A percentile compares a stretch with the other conserved stretches of the same genome.
These are phyloP conservation scores for Triplophysa tibetana DNA, from an alignment of 2,113 vertebrate species.

Conservation along the genomic window DNA sequence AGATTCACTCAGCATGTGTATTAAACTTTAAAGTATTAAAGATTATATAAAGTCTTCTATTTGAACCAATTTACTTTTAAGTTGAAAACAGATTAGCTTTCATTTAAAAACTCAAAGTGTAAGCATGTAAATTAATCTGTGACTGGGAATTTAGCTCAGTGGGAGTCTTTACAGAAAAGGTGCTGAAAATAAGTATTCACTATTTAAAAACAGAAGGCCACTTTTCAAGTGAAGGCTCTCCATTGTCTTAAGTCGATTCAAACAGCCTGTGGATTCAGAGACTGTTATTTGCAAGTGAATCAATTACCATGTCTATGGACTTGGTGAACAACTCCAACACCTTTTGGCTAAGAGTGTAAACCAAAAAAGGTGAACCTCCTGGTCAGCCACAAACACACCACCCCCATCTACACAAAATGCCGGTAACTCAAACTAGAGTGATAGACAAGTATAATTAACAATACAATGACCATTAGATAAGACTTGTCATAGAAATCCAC, in stretches of 20 bases:
- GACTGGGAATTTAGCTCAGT: constrained; percentile 6
- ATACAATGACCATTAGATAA: no score
- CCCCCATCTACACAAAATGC: neutral
- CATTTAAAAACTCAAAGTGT: constrained; percentile 20
- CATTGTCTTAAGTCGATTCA: constrained; percentile 51
- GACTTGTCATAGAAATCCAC: no score
- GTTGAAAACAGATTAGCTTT: constrained; percentile 2
- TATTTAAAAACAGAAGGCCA: constrained; percentile 21
- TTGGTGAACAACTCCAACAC: constrained; percentile 59
- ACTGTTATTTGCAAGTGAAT: constrained; percentile 63
- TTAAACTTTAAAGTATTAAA: no score
- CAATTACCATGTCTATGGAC: constrained; percentile 63
- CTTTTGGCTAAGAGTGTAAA: constrained; percentile 50
- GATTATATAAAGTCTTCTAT: no score
- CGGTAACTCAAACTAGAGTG: no score
- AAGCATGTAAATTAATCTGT: constrained; percentile 43
- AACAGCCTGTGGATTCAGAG: constrained; percentile 47
- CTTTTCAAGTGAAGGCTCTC: constrained; percentile 21
- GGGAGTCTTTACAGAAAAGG: neutral
- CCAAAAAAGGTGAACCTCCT: constrained; percentile 52
- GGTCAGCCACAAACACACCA: constrained; percentile 46
- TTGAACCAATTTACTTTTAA: constrained; percentile 4
- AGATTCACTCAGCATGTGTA: no score
- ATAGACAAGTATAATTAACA: no score
- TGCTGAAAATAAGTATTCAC: constrained; percentile 25